Conservation (phyloP, 2,888 invertebrate species). For the Agapostemon virescens region DNA sequence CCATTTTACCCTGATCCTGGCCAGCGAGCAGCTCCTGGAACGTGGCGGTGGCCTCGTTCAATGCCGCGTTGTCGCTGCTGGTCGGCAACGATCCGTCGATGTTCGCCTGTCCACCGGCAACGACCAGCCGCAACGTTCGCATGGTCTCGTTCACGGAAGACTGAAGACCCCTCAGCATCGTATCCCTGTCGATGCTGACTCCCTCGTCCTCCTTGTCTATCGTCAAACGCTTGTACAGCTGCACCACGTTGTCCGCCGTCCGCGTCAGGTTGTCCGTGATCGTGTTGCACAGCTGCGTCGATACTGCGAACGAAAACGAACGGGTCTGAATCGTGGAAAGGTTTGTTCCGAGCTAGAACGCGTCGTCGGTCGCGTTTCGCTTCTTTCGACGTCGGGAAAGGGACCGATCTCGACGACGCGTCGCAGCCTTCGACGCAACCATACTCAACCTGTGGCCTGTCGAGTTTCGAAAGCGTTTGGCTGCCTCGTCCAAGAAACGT, state of each 20-base stretch:
- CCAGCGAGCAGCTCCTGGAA: slow-evolving; percentile 81
- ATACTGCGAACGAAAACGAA: slow-evolving; percentile 80
- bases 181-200: slow-evolving; percentile 77
- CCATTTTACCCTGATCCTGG: slow-evolving; percentile 81
- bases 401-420: background rate
- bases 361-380: background rate
- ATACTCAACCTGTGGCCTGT: too few species aligned
- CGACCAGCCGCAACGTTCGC: slow-evolving; percentile 78
- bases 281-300: slow-evolving; percentile 84
- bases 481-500: too few species aligned
- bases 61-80: slow-evolving; percentile 66
- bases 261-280: slow-evolving; percentile 85
- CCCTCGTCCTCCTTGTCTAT: slow-evolving; percentile 81
- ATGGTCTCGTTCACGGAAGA: slow-evolving; percentile 80
- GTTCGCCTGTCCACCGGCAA: slow-evolving; percentile 68
- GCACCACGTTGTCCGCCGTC: slow-evolving; percentile 87
- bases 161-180: slow-evolving; percentile 80
- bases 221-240: slow-evolving; percentile 85
- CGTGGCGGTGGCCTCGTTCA: slow-evolving; percentile 81
- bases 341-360: background rate
- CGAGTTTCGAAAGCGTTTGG: too few species aligned
- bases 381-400: background rate
- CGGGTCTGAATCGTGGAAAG: background rate
- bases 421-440: background rate
- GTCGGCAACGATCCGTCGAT: slow-evolving; percentile 56